A percentile compares a stretch with the other conserved stretches of the same genome.
phyloP scores from a whole-genome alignment of 2,888 invertebrate genomes.

The Agapostemon virescens region DNA sequence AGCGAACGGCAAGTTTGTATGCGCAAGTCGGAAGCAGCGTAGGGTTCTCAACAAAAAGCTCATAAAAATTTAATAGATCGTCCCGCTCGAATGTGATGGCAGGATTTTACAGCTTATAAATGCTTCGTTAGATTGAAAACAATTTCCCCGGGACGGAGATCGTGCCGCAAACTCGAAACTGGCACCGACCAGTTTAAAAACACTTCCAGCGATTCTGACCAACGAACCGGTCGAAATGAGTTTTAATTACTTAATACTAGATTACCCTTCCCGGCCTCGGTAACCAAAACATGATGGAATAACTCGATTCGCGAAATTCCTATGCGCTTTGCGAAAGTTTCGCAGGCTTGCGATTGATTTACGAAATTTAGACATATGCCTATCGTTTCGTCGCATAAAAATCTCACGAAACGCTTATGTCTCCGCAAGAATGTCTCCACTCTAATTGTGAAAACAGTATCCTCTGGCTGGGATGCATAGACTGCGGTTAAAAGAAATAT shows the following conservation, averaged over 20 bases:
- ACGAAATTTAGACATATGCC: background rate
- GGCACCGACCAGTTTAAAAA: conserved; percentile 40
- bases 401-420: background rate
- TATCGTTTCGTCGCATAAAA: background rate
- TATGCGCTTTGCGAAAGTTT: background rate
- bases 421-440: background rate
- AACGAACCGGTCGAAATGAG: conserved; percentile 9
- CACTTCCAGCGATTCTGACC: conserved; percentile 24
- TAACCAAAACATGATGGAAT: conserved; percentile 32
- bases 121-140: conserved; percentile 76
- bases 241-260: conserved; percentile 38
- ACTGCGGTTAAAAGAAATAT: too few species aligned
- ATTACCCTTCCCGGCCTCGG: conserved; percentile 13
- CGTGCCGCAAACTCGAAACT: conserved; percentile 33
- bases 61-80: conserved; percentile 78
- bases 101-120: conserved; percentile 74
- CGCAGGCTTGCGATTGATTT: background rate
- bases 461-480: too few species aligned
- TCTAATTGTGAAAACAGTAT: background rate
- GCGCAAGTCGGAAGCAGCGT: conserved; percentile 25
- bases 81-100: conserved; percentile 66
- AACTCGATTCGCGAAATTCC: conserved; percentile 17
- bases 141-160: conserved; percentile 65
- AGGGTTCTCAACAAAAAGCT: conserved; percentile 64
- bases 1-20: conserved; percentile 34